Evolutionary conservation across 2,113 vertebrate genomes (phyloP).

Genomic region (Corydoras maculifer): DNA sequence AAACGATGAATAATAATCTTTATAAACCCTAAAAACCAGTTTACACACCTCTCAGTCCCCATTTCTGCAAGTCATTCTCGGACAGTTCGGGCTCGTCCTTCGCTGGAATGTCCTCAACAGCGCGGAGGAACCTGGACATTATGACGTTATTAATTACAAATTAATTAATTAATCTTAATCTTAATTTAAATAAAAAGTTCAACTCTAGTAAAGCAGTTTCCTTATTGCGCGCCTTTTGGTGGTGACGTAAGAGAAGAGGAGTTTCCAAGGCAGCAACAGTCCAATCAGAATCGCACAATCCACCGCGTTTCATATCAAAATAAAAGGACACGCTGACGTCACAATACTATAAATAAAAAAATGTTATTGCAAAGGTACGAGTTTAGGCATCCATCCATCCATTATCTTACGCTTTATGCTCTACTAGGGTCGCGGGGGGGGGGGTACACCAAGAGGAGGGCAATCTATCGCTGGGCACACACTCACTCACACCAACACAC

Average conservation of each 20-base stretch:
- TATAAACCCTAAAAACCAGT: too few species aligned
- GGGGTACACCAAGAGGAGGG: too few species aligned
- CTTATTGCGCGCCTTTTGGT: background rate
- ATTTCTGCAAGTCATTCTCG: conserved; percentile 52
- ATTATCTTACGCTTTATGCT: too few species aligned
- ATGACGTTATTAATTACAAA: conserved; percentile 11
- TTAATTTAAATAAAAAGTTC: too few species aligned
- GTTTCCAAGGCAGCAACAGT: background rate
- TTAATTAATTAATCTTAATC: background rate
- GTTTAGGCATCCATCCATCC: too few species aligned
- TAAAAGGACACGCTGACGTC: background rate
- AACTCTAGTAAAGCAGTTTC: background rate
- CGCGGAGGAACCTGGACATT: conserved; percentile 53
- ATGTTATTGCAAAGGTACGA: too few species aligned
- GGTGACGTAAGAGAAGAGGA: background rate
- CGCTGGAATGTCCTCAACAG: conserved; percentile 42
- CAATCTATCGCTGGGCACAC: too few species aligned
- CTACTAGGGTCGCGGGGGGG: too few species aligned
- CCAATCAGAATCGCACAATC: conserved; percentile 5
- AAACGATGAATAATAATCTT: too few species aligned
- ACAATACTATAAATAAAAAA: background rate
- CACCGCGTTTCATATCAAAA: background rate
- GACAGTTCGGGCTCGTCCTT: conserved; percentile 43
- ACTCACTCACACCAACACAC: too few species aligned
- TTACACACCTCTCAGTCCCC: conserved; percentile 58